Percentiles rank a stretch among this genome's conserved stretches.
These are phyloP conservation scores for Streptopelia turtur DNA, from an alignment of 2,797 vertebrate genomes.

Conservation along the genomic window DNA sequence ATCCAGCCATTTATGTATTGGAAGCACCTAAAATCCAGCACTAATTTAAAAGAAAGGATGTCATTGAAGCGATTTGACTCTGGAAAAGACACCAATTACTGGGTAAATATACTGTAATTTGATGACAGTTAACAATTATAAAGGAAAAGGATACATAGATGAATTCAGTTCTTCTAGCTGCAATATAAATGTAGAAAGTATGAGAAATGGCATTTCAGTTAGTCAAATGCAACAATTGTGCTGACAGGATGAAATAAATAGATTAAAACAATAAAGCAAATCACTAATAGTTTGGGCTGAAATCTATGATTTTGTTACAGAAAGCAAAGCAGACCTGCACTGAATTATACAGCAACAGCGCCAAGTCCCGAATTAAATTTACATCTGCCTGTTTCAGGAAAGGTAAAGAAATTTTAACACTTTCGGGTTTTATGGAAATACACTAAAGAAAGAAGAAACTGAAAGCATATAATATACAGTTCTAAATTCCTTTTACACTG, in stretches of 20 bases:
- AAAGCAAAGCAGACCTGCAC: background rate
- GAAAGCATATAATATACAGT: background rate
- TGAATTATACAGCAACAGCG: background rate
- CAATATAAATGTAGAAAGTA: slow-evolving; percentile 45
- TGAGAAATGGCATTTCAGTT: background rate
- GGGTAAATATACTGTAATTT: background rate
- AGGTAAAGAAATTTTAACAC: background rate
- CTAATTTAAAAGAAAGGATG: background rate
- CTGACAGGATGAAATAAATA: background rate
- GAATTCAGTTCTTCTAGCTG: slow-evolving; percentile 98
- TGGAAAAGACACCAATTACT: background rate
- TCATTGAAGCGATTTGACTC: background rate
- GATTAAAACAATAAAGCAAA: background rate
- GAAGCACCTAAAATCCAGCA: background rate
- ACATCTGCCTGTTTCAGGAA: background rate
- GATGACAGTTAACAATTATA: background rate
- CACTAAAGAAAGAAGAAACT: background rate
- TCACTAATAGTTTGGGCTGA: background rate
- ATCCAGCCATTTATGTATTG: background rate
- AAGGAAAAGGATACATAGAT: slow-evolving; percentile 96
- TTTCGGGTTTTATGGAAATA: background rate
- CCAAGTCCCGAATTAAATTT: background rate
- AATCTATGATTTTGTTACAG: background rate
- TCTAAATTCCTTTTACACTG: background rate
- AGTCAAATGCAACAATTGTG: background rate